Percentiles rank a stretch among this genome's conserved stretches.
Evolutionary conservation across 1,140 invertebrate species (phyloP).

Genomic region (Drosophila carrolli): DNA sequence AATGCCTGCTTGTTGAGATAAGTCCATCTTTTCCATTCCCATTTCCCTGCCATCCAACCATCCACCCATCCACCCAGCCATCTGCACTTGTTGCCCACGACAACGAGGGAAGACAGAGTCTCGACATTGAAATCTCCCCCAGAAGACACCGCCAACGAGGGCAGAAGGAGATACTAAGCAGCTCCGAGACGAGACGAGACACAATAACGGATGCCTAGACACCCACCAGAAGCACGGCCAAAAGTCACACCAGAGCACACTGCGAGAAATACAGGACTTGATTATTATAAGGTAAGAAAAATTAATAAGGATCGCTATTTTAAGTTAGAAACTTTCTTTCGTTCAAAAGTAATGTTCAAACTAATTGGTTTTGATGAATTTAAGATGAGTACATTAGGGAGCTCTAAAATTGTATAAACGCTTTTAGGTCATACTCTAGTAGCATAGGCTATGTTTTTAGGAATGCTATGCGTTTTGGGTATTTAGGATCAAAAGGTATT

Average conservation of each 20-base stretch:
- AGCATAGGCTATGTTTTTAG: no score
- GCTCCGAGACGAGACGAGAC: constrained; percentile 58
- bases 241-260: constrained; percentile 53
- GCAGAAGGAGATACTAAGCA: constrained; percentile 44
- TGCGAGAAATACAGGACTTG: neutral
- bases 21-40: constrained; percentile 17
- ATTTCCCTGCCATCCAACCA: constrained; percentile 4
- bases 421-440: no score
- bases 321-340: no score
- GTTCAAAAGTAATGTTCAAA: no score
- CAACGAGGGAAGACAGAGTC: constrained; percentile 31
- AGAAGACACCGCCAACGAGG: constrained; percentile 38
- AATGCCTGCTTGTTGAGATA: constrained; percentile 44
- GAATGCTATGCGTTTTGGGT: no score
- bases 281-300: no score
- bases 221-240: constrained; percentile 62
- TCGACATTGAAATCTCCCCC: constrained; percentile 50
- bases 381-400: no score
- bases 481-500: no score
- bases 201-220: constrained; percentile 60
- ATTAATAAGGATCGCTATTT: neutral
- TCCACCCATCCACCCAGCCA: neutral
- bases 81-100: constrained; percentile 54
- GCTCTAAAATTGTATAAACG: no score
- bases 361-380: no score